Percentiles rank a stretch among this genome's conserved stretches.
phyloP scores from a whole-genome alignment of 2,888 invertebrate genomes.

The Penaeus monodon region DNA sequence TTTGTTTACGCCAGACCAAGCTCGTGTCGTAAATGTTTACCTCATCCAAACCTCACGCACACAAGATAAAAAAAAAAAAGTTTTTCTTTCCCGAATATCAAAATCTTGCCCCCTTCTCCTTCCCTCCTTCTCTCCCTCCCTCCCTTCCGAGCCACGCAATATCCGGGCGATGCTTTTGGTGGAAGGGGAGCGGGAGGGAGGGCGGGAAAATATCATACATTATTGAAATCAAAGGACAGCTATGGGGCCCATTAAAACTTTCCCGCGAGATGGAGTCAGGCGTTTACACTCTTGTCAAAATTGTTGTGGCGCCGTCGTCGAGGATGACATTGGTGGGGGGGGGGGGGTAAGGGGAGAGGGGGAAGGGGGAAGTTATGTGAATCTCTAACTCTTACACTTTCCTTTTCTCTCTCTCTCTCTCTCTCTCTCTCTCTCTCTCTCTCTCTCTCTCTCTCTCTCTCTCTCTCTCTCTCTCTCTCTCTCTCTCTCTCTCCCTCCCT shows the following conservation, averaged over 20 bases:
- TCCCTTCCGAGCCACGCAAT: not conserved
- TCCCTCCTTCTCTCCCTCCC: slow-evolving; percentile 17
- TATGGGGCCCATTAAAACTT: too few species aligned
- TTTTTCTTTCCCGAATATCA: not conserved
- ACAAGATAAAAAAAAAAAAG: too few species aligned
- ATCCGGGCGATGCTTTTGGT: not conserved
- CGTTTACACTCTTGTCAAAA: not conserved
- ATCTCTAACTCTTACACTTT: not conserved
- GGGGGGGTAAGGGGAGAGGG: not conserved
- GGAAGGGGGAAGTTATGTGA: too few species aligned
- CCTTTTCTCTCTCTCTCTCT: not conserved
- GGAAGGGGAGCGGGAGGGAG: not conserved
- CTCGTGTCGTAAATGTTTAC: too few species aligned
- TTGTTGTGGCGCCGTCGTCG: not conserved
- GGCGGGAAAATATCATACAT: slow-evolving; percentile 3
- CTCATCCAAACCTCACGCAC: too few species aligned
- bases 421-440: not conserved
- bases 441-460: not conserved
- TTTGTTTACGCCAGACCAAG: too few species aligned
- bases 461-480: not conserved
- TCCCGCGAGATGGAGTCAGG: not conserved
- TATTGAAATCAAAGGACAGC: too few species aligned
- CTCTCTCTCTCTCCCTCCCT: not conserved
- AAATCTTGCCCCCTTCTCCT: not conserved
- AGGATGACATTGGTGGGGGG: not conserved